Evolutionary conservation across 35 echinoderm and acorn worm species (phyloP).

Genomic region (Ophiothrix spiculata): DNA sequence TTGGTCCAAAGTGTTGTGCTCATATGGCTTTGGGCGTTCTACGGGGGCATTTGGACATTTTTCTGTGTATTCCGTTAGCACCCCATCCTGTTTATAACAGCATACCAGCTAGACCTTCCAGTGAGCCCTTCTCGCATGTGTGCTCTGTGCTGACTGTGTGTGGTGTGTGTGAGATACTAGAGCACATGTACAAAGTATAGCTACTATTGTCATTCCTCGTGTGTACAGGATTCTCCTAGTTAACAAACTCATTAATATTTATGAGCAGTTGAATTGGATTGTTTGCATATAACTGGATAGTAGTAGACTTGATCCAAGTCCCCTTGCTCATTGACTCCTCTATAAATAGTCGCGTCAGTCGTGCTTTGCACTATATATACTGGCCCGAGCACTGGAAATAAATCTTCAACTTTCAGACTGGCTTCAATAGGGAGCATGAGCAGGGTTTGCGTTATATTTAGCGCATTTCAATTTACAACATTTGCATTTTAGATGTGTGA

Average conservation of each 20-base stretch:
- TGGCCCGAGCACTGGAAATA: too few relatives aligned
- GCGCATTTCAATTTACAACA: too few relatives aligned
- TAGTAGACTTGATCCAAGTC: too few relatives aligned
- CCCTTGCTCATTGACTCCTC: too few relatives aligned
- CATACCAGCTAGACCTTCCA: not conserved
- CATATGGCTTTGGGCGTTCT: not conserved
- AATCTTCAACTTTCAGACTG: too few relatives aligned
- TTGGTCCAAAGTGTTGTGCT: not conserved
- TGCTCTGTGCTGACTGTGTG: not conserved
- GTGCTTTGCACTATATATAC: too few relatives aligned
- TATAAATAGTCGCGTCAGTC: too few relatives aligned
- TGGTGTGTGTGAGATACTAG: constrained; percentile 3
- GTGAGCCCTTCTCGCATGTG: not conserved
- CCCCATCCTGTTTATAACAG: not conserved
- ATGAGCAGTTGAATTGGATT: not conserved
- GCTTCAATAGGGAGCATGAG: too few relatives aligned
- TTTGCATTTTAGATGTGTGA: too few relatives aligned
- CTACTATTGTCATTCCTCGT: not conserved
- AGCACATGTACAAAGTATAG: not conserved
- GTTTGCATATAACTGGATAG: not conserved
- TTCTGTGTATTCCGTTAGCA: not conserved
- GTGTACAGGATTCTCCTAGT: not conserved
- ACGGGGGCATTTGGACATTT: not conserved
- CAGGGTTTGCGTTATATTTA: too few relatives aligned
- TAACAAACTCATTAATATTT: not conserved